Percentiles rank a stretch among this genome's conserved stretches.
Evolutionary conservation across 2,888 invertebrate species (phyloP).

Genomic region (Alcis repandata): DNA sequence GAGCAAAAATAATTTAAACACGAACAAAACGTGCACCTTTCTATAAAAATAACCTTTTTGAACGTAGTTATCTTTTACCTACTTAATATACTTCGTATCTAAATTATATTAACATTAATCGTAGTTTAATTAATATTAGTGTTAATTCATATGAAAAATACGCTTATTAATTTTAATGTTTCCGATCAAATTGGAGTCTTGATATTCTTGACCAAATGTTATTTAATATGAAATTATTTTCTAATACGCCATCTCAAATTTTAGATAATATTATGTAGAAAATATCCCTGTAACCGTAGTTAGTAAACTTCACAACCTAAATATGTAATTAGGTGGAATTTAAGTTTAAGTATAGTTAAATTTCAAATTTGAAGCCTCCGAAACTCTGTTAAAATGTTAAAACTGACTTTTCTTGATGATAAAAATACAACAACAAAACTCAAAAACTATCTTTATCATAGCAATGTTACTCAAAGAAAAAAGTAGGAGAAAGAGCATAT

Average conservation of each 20-base stretch:
- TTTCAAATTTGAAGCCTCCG: constrained; percentile 17
- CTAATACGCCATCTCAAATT: constrained; percentile 76
- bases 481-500: neutral
- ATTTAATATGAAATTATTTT: constrained; percentile 79
- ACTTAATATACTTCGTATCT: constrained; percentile 36
- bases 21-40: constrained; percentile 42
- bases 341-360: constrained; percentile 1
- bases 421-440: neutral
- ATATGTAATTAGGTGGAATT: constrained; percentile 40
- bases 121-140: constrained; percentile 60
- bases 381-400: neutral
- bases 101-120: constrained; percentile 45
- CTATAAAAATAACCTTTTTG: constrained; percentile 41
- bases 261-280: constrained; percentile 65
- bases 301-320: constrained; percentile 51
- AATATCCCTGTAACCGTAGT: constrained; percentile 52
- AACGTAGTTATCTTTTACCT: constrained; percentile 40
- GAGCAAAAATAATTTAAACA: constrained; percentile 64
- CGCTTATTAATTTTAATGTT: constrained; percentile 87
- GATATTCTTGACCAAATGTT: constrained; percentile 86
- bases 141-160: constrained; percentile 83
- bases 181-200: constrained; percentile 85
- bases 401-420: neutral
- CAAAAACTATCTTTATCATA: neutral
- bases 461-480: neutral